These are phyloP conservation scores for Raja brachyura DNA, from an alignment of 2,113 vertebrate genomes.

Conservation along the genomic window DNA sequence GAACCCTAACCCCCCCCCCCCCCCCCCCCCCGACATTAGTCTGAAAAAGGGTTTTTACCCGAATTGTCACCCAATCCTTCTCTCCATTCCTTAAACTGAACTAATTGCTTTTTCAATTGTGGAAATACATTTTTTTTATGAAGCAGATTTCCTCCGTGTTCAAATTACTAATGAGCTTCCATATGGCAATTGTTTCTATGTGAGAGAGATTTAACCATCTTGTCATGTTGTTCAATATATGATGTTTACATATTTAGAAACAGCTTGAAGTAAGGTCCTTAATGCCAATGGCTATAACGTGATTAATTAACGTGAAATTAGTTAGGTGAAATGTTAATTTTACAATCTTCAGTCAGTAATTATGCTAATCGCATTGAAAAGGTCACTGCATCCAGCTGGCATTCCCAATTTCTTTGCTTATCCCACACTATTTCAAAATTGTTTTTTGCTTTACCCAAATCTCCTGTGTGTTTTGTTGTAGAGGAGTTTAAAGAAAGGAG, in stretches of 20 bases:
- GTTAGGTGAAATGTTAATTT: slow-evolving; percentile 10
- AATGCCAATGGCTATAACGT: neutral
- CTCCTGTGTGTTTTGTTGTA: neutral
- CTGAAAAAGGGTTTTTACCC: no score
- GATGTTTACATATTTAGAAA: slow-evolving; percentile 21
- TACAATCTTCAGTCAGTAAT: neutral
- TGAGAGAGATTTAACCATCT: neutral
- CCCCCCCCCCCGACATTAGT: no score
- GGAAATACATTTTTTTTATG: neutral
- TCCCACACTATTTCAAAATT: neutral
- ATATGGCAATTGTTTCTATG: neutral
- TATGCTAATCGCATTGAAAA: slow-evolving; percentile 9
- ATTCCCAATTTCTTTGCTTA: neutral
- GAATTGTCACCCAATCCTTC: no score
- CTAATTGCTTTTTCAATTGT: neutral
- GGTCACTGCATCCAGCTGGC: neutral
- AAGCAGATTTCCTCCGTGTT: neutral
- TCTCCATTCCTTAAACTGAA: no score
- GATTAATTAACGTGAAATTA: slow-evolving; percentile 22
- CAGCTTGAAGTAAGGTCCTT: neutral
- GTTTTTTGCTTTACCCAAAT: neutral
- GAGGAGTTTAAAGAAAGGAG: no score
- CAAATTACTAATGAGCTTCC: neutral
- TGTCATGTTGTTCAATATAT: neutral
- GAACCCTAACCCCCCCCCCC: no score